Conservation (phyloP, 2,888 invertebrate genomes). For the Dasysyrphus tricinctus region DNA sequence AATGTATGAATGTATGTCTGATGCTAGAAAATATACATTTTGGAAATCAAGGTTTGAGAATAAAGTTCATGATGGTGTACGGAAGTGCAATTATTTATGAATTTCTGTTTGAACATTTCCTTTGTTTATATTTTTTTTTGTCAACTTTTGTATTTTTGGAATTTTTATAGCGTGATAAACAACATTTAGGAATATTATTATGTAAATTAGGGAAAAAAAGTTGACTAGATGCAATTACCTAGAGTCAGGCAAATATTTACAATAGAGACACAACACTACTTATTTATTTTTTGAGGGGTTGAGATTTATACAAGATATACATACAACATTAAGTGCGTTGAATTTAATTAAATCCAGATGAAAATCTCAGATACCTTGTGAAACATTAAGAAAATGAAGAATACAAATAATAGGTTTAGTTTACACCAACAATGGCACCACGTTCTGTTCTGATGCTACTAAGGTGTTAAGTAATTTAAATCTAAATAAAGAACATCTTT, state of each 20-base stretch:
- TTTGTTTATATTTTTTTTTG: neutral
- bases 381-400: neutral
- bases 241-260: neutral
- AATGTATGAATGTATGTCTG: neutral
- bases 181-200: conserved; percentile 19
- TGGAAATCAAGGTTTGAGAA: conserved; percentile 7
- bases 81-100: conserved; percentile 36
- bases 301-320: neutral
- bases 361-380: neutral
- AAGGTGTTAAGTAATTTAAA: no score
- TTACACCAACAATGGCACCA: fast-evolving
- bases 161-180: conserved; percentile 25
- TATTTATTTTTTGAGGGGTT: neutral
- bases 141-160: conserved; percentile 6
- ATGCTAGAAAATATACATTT: neutral
- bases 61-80: neutral
- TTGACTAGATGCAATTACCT: neutral
- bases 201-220: neutral
- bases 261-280: neutral
- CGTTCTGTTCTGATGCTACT: no score
- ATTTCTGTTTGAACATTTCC: conserved; percentile 1
- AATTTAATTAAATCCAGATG: neutral
- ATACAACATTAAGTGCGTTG: neutral
- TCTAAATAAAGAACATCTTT: no score
- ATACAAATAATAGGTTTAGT: no score